A percentile compares a stretch with the other conserved stretches of the same genome.
These are phyloP conservation scores for Gibbula magus DNA, from an alignment of 2,888 invertebrate genomes.

Conservation along the genomic window DNA sequence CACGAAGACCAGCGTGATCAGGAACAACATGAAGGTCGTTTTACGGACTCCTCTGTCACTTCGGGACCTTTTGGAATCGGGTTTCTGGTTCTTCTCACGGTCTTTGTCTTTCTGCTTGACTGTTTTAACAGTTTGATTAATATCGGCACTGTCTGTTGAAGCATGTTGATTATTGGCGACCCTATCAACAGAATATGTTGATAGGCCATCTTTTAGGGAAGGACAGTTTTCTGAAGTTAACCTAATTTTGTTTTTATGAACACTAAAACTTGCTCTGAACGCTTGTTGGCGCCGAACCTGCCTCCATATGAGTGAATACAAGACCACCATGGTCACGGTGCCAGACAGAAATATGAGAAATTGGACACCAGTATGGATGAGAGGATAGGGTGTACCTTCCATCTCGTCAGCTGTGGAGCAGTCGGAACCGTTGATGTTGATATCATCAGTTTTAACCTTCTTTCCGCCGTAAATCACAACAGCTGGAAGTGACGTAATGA, in stretches of 20 bases:
- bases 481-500: constrained; percentile 28
- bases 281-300: background rate
- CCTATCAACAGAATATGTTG: too few relatives aligned
- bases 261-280: too few relatives aligned
- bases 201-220: too few relatives aligned
- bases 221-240: too few relatives aligned
- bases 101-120: too few relatives aligned
- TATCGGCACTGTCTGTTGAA: too few relatives aligned
- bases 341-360: constrained; percentile 26
- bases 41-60: constrained; percentile 32
- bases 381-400: constrained; percentile 41
- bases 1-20: constrained; percentile 45
- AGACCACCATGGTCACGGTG: constrained; percentile 12
- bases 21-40: constrained; percentile 51
- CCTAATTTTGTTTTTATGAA: too few relatives aligned
- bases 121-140: too few relatives aligned
- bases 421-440: constrained; percentile 45
- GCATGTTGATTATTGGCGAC: too few relatives aligned
- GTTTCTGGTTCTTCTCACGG: too few relatives aligned
- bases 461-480: constrained; percentile 30
- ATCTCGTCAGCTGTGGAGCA: constrained; percentile 52
- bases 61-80: too few relatives aligned
- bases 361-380: constrained; percentile 38
- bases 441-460: background rate
- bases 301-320: constrained; percentile 27